phyloP scores from a whole-genome alignment of 2,113 vertebrate genomes.

The Mobula hypostoma region DNA sequence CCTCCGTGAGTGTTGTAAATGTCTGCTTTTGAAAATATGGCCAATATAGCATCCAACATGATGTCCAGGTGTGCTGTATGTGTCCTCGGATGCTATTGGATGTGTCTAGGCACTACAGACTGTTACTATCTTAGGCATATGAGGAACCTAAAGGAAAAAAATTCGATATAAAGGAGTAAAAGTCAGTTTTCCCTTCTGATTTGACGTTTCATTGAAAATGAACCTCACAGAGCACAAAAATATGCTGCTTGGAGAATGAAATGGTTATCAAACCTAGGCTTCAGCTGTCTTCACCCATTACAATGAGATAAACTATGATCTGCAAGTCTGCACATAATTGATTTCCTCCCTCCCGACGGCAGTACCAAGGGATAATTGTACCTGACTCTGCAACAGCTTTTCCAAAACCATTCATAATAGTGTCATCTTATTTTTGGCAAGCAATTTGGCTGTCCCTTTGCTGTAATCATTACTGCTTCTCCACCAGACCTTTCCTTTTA shows the following conservation, averaged over 20 bases:
- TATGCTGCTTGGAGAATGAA: background rate
- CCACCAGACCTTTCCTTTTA: background rate
- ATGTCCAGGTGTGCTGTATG: no score
- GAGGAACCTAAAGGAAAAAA: no score
- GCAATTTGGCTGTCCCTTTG: background rate
- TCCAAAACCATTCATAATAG: background rate
- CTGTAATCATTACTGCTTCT: background rate
- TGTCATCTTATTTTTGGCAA: background rate
- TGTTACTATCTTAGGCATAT: no score
- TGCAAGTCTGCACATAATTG: background rate
- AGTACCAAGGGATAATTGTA: background rate
- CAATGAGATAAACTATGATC: background rate
- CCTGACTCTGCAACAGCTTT: background rate
- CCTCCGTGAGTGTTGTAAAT: no score
- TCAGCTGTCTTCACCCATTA: background rate
- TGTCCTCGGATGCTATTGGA: no score
- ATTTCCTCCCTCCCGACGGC: background rate
- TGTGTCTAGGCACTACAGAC: no score
- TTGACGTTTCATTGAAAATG: no score
- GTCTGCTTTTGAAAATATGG: no score
- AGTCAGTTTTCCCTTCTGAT: no score
- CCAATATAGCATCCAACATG: no score
- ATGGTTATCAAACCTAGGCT: background rate
- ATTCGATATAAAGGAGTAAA: no score
- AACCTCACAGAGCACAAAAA: no score